Base-by-base conservation (phyloP, 2,888 invertebrate species). In the Melinaea menophilus region DNA sequence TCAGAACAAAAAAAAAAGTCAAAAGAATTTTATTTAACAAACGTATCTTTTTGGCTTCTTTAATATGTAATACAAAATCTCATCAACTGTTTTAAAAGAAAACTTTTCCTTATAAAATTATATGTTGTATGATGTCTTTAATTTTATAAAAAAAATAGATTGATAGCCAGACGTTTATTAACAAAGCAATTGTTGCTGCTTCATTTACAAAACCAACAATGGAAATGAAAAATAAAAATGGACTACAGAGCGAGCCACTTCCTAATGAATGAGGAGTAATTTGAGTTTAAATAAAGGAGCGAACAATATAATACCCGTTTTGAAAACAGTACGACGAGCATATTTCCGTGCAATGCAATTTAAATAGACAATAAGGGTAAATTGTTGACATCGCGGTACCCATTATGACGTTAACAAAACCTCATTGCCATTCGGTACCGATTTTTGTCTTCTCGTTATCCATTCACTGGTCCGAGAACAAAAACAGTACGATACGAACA, bases 161-260 rank as follows among this genome's bases (percentile, higher is more conserved):
- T 64, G 58, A 64, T 64, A 57, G 77, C 69, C 73, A 75, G 76
- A 80, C 82, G 81, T 85, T 84, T 88, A 88, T 87, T 88, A 88
- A 84, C 87, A 86, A 82, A 87, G 84, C 87, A 86, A 88, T 87
- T 86, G 84, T 87, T 84, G 78, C 83, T 81, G 85, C 85, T 88
- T 86, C 87, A 88, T 88, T 88, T 89, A 79, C 82, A 86, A 87
- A 87, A 87, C 84, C 86, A 88, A 87, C 88, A 88, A 88, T 88
- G 86, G 83, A 82, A 65, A 67, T 61, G 59, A 58, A 86, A 84
- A 22, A 86, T 86, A 86, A 88, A 87, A 87, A 84, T 82, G 80
- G 79, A 84, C 76, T 81, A 73, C 81, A 86, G 82, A 81, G 79
- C 80, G 81, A 83, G 81, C 22, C 22, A 1, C 22, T 1, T 22